Evolutionary conservation across 2,888 invertebrate genomes (phyloP).

Genomic region (Operophtera brumata): DNA sequence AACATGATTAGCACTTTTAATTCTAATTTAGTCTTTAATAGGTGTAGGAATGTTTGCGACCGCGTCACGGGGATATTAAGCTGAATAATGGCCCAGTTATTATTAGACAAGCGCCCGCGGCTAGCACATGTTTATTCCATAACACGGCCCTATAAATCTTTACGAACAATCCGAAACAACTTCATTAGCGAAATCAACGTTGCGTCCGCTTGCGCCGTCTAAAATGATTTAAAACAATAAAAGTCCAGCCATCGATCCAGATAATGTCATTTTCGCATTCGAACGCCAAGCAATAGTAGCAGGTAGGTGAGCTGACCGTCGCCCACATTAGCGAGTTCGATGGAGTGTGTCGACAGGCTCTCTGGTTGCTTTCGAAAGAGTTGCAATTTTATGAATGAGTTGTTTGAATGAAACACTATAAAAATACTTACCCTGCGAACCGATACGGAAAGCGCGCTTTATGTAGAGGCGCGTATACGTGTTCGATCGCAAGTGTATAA

Average conservation of each 20-base stretch:
- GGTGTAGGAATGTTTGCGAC: conserved; percentile 55
- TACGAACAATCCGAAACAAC: conserved; percentile 65
- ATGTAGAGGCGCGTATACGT: conserved; percentile 50
- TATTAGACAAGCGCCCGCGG: conserved; percentile 65
- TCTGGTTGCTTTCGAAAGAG: conserved; percentile 64
- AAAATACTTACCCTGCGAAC: conserved; percentile 57
- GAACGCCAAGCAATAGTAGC: conserved; percentile 41
- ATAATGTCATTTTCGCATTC: conserved; percentile 43
- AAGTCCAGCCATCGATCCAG: conserved; percentile 40
- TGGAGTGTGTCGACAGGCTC: conserved; percentile 59
- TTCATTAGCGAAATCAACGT: conserved; percentile 68
- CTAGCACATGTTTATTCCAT: conserved; percentile 66
- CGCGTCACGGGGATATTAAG: conserved; percentile 60
- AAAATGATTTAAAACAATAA: conserved; percentile 51
- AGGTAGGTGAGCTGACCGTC: conserved; percentile 40
- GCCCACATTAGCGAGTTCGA: conserved; percentile 55
- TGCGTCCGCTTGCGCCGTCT: conserved; percentile 43
- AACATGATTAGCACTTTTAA: conserved; percentile 34
- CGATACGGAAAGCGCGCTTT: conserved; percentile 51
- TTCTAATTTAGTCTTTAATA: conserved; percentile 52
- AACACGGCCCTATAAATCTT: conserved; percentile 66
- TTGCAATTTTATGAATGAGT: conserved; percentile 79
- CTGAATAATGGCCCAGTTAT: conserved; percentile 65
- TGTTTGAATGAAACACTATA: conserved; percentile 76
- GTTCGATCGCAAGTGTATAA: conserved; percentile 48